Evolutionary conservation across 2,888 invertebrate species (phyloP).

Genomic region (Tethea ocularis): DNA sequence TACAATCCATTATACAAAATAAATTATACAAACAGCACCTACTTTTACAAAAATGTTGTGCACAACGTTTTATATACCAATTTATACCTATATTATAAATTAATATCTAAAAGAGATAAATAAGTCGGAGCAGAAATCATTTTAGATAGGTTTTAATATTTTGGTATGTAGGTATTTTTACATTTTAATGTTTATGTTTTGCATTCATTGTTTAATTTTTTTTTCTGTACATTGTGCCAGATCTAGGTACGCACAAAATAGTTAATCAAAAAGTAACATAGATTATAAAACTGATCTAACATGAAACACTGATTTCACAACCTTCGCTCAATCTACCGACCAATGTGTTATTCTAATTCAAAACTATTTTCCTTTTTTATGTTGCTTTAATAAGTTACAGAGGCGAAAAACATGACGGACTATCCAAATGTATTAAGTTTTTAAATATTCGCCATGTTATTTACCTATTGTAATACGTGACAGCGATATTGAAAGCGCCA

Average conservation of each 20-base stretch:
- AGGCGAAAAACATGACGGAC: too few species aligned
- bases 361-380: conserved; percentile 19
- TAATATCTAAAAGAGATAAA: background rate
- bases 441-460: too few species aligned
- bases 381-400: too few species aligned
- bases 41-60: conserved; percentile 5
- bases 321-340: conserved; percentile 62
- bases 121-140: background rate
- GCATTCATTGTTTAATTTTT: too few species aligned
- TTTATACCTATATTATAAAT: background rate
- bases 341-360: conserved; percentile 28
- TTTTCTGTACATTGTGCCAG: too few species aligned
- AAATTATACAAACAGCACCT: conserved; percentile 4
- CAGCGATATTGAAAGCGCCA: too few species aligned
- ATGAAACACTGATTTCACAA: conserved; percentile 70
- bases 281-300: conserved; percentile 53
- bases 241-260: too few species aligned
- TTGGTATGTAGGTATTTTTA: too few species aligned
- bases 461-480: too few species aligned
- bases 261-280: conserved; percentile 1
- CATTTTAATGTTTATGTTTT: too few species aligned
- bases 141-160: background rate
- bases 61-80: background rate
- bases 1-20: conserved; percentile 3
- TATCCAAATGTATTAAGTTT: too few species aligned